Evolutionary conservation across 2,888 invertebrate genomes (phyloP).

Genomic region (Caenorhabditis virilis): DNA sequence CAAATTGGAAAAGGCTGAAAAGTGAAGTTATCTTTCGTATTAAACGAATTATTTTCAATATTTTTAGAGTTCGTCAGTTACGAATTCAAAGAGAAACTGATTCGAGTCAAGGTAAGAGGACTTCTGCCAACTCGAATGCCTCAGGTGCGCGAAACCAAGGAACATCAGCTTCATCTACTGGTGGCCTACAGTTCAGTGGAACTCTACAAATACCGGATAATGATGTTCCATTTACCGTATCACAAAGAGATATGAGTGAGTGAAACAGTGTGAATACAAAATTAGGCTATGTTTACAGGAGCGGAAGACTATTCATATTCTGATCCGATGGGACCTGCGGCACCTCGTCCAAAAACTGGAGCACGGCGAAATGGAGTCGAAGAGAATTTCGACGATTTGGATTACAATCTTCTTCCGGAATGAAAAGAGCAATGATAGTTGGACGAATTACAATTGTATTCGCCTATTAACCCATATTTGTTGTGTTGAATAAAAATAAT

Average conservation of each 20-base stretch:
- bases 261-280: neutral
- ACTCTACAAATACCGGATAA: constrained; percentile 34
- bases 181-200: constrained; percentile 16
- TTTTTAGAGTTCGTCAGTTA: constrained; percentile 38
- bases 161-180: constrained; percentile 17
- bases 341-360: constrained; percentile 71
- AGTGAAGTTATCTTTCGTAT: constrained; percentile 6
- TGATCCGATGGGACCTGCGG: constrained; percentile 71
- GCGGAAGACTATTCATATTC: constrained; percentile 69
- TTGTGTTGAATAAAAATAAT: too few species aligned
- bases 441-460: too few species aligned
- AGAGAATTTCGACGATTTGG: constrained; percentile 80
- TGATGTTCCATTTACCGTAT: constrained; percentile 42
- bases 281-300: constrained; percentile 27
- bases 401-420: constrained; percentile 77
- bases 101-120: constrained; percentile 64
- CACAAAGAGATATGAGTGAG: constrained; percentile 52
- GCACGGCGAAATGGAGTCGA: constrained; percentile 72
- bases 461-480: too few species aligned
- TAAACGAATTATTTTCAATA: neutral
- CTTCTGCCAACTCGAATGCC: constrained; percentile 54
- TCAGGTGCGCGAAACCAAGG: constrained; percentile 17
- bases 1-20: constrained; percentile 46
- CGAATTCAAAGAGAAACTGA: constrained; percentile 47
- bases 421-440: too few species aligned